A percentile compares a stretch with the other conserved stretches of the same genome.
These are phyloP conservation scores for Calidris pygmaea DNA, from an alignment of 2,113 vertebrate genomes.

Conservation along the genomic window DNA sequence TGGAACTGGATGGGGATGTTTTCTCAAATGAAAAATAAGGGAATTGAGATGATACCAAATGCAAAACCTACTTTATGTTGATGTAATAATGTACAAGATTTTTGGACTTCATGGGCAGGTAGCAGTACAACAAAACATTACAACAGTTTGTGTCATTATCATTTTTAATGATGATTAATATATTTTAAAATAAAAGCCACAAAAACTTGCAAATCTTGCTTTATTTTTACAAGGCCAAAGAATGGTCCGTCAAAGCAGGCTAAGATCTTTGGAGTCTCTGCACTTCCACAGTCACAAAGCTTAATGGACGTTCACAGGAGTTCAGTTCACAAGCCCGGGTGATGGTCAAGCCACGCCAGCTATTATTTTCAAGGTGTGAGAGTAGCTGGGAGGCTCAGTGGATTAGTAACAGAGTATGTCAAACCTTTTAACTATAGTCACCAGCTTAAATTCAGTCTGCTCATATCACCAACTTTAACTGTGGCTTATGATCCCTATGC, in stretches of 20 bases:
- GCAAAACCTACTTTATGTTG: background rate
- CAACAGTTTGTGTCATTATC: background rate
- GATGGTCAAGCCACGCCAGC: background rate
- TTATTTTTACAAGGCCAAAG: background rate
- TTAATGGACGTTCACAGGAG: background rate
- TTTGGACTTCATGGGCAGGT: background rate
- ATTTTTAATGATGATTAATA: background rate
- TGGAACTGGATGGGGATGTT: background rate
- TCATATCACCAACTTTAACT: background rate
- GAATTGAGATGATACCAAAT: background rate
- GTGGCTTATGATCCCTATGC: background rate
- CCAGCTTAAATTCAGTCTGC: constrained; percentile 11
- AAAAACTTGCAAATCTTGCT: background rate
- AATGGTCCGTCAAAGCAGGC: background rate
- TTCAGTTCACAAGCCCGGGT: fast-evolving
- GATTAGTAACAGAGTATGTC: constrained; percentile 7
- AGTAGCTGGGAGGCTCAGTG: background rate
- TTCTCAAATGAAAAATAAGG: background rate
- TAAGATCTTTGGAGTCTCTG: background rate
- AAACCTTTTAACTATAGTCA: constrained; percentile 39
- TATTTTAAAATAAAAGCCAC: background rate
- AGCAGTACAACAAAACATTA: background rate
- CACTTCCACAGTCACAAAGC: background rate
- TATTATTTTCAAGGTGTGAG: constrained; percentile 1
- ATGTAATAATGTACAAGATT: background rate